Base-by-base conservation (phyloP, 2,888 invertebrate species). In the Trilocha varians region DNA sequence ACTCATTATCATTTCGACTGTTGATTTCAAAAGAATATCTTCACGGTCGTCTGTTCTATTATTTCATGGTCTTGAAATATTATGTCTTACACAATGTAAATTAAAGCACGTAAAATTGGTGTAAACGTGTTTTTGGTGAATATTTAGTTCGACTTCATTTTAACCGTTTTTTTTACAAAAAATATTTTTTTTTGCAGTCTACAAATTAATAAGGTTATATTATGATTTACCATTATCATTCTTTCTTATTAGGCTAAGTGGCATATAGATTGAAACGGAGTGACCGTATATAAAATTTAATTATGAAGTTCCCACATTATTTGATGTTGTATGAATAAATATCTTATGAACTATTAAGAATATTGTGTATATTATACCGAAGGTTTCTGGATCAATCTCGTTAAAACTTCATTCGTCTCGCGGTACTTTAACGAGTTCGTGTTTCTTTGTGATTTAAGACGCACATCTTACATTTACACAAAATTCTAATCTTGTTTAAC, bases 371-470 rank as follows among this genome's bases (percentile, higher is more conserved):
- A 57, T 59, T 59, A 57, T 50, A 49, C 51, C 53, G 52, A 53
- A 57, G 60, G 56, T 62, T 57, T 49, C 49, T 53, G 53, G 58
- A 64, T 53, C 57, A 53, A 55, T 53, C 70, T 74, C 64, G 73
- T 74, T 74, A 74, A 65, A 74, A 74, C 70, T 74, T 74, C 64
- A 64, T 62, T 63, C 72, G 60, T 59, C 59, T 58, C 52, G 55
- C 57, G 61, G 66, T 64, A 68, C 61, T 70, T 66, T 69, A 69
- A 66, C 68, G 65, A 67, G 66, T 61, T 63, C 57, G 49, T 55
- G 48, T 54, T 59, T 59, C 57, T 57, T 55, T 55, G 55, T 62
- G 53, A 70, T 66, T 70, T 36, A 62, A 58, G 68, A 58, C 57
- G 59, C 62, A 55, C 57, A 57, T 53, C 53, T 44, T 47, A 49